A percentile compares a stretch with the other conserved stretches of the same genome.
Evolutionary conservation across 1,140 invertebrate species (phyloP).

Genomic region (Aleiodes sp.): DNA sequence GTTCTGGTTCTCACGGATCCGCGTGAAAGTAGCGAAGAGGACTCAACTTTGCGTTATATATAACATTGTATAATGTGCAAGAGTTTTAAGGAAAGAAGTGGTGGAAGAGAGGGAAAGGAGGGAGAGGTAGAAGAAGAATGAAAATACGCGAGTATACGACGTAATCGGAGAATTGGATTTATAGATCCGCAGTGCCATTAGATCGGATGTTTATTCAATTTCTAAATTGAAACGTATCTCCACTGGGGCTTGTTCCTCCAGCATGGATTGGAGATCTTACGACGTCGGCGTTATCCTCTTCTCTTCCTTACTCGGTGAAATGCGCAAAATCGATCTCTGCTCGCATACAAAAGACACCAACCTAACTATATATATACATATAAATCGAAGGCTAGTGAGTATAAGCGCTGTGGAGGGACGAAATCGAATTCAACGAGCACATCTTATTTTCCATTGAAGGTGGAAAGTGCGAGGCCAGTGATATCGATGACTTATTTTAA

Average conservation of each 20-base stretch:
- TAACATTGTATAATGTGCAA: not conserved
- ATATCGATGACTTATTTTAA: not conserved
- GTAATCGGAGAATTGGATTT: constrained; percentile 28
- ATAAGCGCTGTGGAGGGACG: too few species aligned
- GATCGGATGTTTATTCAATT: constrained; percentile 35
- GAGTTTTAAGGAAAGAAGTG: constrained; percentile 2
- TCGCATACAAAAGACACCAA: constrained; percentile 27
- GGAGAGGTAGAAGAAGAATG: not conserved
- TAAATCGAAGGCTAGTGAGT: too few species aligned
- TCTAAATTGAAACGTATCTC: constrained; percentile 36
- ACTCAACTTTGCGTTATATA: not conserved
- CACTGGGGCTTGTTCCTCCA: not conserved
- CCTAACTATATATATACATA: too few species aligned
- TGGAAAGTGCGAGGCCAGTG: constrained; percentile 13
- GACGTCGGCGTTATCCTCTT: constrained; percentile 27
- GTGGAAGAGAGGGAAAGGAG: not conserved
- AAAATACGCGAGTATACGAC: not conserved
- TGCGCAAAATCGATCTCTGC: constrained; percentile 33
- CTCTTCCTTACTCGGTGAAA: constrained; percentile 35
- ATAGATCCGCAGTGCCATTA: constrained; percentile 32
- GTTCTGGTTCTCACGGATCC: not conserved
- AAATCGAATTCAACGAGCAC: constrained; percentile 33
- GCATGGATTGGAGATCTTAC: constrained; percentile 8
- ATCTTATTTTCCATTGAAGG: constrained; percentile 32
- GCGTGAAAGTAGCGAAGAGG: not conserved